phyloP scores from a whole-genome alignment of 2,797 vertebrate species.

The Propithecus perrieri region DNA sequence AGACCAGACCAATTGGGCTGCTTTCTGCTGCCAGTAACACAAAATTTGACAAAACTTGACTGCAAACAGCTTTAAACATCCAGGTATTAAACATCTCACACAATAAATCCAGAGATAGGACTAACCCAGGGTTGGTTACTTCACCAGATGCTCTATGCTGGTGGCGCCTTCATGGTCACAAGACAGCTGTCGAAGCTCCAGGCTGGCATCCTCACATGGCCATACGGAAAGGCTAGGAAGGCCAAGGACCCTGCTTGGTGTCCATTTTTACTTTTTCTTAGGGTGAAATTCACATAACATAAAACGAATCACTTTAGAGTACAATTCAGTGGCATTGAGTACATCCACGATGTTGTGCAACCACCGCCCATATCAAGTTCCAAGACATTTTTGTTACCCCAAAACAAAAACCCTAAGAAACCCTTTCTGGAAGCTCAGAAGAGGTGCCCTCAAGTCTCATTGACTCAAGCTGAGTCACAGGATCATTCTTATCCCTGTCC shows the following conservation, averaged over 20 bases:
- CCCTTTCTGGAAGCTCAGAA: neutral
- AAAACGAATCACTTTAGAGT: neutral
- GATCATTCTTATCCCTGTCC: neutral
- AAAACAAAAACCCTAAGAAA: neutral
- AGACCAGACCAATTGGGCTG: neutral
- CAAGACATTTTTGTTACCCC: neutral
- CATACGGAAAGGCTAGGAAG: neutral
- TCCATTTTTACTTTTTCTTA: neutral
- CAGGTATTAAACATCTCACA: neutral
- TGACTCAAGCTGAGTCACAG: neutral
- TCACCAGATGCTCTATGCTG: neutral
- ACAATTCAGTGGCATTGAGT: neutral
- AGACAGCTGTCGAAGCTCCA: neutral
- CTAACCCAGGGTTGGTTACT: neutral
- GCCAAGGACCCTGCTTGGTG: neutral
- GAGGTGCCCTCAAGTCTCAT: neutral
- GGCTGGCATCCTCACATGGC: no score
- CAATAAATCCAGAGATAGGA: neutral
- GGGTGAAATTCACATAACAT: neutral
- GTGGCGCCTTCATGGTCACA: neutral
- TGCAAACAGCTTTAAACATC: neutral
- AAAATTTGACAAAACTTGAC: neutral
- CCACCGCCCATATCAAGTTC: neutral
- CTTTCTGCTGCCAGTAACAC: neutral
- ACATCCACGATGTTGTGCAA: neutral